phyloP scores from a whole-genome alignment of 2,888 invertebrate species.

The Geotrupes spiniger region DNA sequence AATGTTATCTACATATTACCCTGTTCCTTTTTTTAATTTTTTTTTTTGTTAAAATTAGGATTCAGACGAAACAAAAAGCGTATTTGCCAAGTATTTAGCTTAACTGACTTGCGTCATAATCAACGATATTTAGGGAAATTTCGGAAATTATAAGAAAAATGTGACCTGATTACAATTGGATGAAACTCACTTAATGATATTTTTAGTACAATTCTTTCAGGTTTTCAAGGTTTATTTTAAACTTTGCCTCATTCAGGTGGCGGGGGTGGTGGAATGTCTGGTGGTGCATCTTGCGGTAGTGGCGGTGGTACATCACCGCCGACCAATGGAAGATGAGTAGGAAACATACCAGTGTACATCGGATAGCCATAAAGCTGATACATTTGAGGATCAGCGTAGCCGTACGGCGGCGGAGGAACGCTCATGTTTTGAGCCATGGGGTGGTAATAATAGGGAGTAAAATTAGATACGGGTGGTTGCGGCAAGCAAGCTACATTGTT shows the following conservation, averaged over 20 bases:
- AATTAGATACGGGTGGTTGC: constrained; percentile 44
- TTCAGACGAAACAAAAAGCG: no score
- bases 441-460: constrained; percentile 11
- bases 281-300: constrained; percentile 60
- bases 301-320: constrained; percentile 49
- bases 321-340: constrained; percentile 31
- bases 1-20: no score
- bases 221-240: no score
- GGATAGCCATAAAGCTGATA: constrained; percentile 36
- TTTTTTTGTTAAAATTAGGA: no score
- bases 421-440: constrained; percentile 10
- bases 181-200: no score
- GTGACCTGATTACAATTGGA: no score
- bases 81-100: no score
- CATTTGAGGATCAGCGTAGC: constrained; percentile 32
- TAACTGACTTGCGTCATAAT: no score
- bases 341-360: constrained; percentile 42
- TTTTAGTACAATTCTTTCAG: no score
- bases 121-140: no score
- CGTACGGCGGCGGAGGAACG: constrained; percentile 31
- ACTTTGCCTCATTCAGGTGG: constrained; percentile 42
- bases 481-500: constrained; percentile 45
- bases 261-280: constrained; percentile 61
- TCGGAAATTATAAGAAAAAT: no score
- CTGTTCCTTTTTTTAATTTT: no score